Percentiles rank a stretch among this genome's conserved stretches.
Conservation (phyloP, 2,797 vertebrate genomes). For the Kryptopterus vitreolus region DNA sequence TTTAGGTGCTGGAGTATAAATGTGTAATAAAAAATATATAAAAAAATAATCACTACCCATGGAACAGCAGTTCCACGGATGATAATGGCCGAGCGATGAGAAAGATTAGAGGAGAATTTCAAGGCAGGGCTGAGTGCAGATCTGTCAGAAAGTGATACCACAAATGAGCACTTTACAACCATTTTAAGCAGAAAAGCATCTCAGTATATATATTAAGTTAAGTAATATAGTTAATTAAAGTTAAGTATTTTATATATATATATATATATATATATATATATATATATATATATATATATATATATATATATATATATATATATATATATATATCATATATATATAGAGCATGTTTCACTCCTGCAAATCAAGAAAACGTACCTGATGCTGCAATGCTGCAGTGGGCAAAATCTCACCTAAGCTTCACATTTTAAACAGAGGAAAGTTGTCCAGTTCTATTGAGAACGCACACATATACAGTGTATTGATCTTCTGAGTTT, state of each 20-base stretch:
- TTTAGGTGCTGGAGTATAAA: background rate
- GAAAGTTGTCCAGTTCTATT: background rate
- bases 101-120: background rate
- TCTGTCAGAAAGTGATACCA: background rate
- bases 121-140: background rate
- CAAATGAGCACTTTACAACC: background rate
- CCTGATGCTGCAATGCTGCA: background rate
- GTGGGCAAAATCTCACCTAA: background rate
- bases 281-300: no score
- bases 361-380: background rate
- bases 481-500: no score
- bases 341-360: background rate
- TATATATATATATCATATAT: no score
- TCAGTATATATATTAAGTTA: background rate
- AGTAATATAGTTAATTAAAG: no score
- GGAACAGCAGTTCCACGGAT: background rate
- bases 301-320: no score
- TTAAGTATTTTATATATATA: no score
- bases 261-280: no score
- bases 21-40: background rate
- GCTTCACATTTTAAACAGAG: background rate
- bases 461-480: background rate
- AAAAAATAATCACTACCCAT: background rate
- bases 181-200: background rate
- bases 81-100: background rate